Evolutionary conservation across 2,888 invertebrate species (phyloP).

Genomic region (Andricus curvator): DNA sequence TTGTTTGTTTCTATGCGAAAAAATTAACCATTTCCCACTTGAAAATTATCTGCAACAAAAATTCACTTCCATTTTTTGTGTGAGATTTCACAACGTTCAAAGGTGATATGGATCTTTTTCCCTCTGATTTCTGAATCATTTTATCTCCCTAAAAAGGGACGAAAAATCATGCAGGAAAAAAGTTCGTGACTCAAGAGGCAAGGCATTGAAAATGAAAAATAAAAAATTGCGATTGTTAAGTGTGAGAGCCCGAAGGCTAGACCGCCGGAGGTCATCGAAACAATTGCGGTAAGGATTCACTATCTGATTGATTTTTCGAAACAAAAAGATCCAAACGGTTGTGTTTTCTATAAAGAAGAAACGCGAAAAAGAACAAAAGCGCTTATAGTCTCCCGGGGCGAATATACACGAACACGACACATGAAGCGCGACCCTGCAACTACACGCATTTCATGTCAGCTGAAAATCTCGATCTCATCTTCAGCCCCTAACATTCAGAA

Average conservation of each 20-base stretch:
- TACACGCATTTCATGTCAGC: slow-evolving; percentile 33
- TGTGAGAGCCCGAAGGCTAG: not conserved
- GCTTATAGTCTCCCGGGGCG: slow-evolving; percentile 56
- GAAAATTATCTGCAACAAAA: no score
- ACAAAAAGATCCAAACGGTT: slow-evolving; percentile 55
- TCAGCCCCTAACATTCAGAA: slow-evolving; percentile 46
- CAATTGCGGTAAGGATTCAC: slow-evolving; percentile 60
- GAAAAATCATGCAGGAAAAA: not conserved
- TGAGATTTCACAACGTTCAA: no score
- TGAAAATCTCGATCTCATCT: slow-evolving; percentile 36
- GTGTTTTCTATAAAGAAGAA: slow-evolving; percentile 53
- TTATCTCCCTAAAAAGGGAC: not conserved
- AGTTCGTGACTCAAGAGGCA: not conserved
- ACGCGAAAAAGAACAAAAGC: slow-evolving; percentile 57
- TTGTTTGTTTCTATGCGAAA: no score
- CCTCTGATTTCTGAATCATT: no score
- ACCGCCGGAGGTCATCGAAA: slow-evolving; percentile 52
- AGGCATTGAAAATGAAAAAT: slow-evolving; percentile 35
- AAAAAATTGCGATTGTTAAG: slow-evolving; percentile 42
- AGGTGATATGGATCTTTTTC: no score
- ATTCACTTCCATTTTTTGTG: no score
- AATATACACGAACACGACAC: slow-evolving; percentile 47
- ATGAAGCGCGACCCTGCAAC: slow-evolving; percentile 55
- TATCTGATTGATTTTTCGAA: slow-evolving; percentile 59
- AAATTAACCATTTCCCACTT: no score